These are phyloP conservation scores for Pheosia gnoma DNA, from an alignment of 2,888 invertebrate genomes.

Conservation along the genomic window DNA sequence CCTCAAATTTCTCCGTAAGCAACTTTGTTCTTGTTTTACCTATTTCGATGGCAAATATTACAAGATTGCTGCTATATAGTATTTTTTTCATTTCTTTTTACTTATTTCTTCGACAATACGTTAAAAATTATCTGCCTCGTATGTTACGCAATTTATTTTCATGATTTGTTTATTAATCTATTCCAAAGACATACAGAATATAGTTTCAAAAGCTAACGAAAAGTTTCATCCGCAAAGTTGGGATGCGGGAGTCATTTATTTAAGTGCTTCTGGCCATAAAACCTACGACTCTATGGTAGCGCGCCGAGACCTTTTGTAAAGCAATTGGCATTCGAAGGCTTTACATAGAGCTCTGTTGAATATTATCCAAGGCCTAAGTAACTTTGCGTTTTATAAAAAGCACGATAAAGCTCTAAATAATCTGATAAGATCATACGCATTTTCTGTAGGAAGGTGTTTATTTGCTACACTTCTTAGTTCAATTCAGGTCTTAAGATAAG, in stretches of 20 bases:
- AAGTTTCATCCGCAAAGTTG: neutral
- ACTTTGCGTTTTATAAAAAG: constrained; percentile 1
- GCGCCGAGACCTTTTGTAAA: neutral
- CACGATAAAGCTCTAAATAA: neutral
- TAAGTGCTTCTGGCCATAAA: neutral
- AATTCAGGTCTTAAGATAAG: too few relatives aligned
- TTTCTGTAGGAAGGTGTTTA: neutral
- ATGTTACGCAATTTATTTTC: too few relatives aligned
- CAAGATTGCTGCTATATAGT: too few relatives aligned
- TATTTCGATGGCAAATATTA: too few relatives aligned
- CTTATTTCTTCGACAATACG: too few relatives aligned
- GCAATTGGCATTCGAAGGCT: neutral
- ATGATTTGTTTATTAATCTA: too few relatives aligned
- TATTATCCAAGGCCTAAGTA: neutral
- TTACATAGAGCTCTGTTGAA: neutral
- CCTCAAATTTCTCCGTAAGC: too few relatives aligned
- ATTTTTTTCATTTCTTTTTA: too few relatives aligned
- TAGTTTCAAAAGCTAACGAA: neutral
- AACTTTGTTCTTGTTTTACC: too few relatives aligned
- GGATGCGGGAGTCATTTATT: neutral
- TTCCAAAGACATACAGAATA: neutral
- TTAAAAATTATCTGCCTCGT: too few relatives aligned
- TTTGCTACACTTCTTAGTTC: too few relatives aligned
- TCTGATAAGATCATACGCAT: neutral
- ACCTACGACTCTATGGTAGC: neutral